Evolutionary conservation across 2,888 invertebrate species (phyloP).

Genomic region (Himalopsyche japonica): DNA sequence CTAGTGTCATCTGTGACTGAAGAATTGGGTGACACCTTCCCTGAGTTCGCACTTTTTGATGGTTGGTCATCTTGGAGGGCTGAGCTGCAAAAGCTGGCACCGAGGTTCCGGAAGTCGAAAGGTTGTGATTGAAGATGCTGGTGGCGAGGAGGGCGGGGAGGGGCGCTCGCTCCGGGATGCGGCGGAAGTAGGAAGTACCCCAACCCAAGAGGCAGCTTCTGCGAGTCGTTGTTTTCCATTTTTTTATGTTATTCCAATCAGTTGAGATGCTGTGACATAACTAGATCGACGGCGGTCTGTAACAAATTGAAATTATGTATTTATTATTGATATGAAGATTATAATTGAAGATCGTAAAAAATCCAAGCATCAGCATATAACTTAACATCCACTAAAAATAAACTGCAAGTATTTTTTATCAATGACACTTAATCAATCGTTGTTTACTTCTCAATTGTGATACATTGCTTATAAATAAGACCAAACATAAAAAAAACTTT

Average conservation of each 20-base stretch:
- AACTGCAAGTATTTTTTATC: no score
- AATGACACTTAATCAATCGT: no score
- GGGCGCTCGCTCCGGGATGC: constrained; percentile 62
- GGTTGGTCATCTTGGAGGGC: constrained; percentile 18
- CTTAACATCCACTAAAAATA: no score
- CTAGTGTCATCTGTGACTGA: constrained; percentile 37
- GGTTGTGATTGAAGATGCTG: constrained; percentile 67
- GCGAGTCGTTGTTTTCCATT: constrained; percentile 59
- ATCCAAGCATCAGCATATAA: no score
- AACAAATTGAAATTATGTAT: neutral
- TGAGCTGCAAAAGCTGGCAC: constrained; percentile 63
- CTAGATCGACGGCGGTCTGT: neutral
- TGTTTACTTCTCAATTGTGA: no score
- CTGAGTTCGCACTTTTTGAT: constrained; percentile 12
- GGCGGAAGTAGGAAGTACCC: constrained; percentile 61
- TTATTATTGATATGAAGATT: neutral
- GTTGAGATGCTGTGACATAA: neutral
- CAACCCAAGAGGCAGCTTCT: constrained; percentile 56
- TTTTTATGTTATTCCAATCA: constrained; percentile 39
- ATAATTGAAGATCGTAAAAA: no score
- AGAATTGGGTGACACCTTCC: constrained; percentile 38
- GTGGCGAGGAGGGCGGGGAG: constrained; percentile 76
- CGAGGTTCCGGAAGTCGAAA: constrained; percentile 81
- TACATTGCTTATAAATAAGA: no score
- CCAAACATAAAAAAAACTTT: no score